Percentiles rank a stretch among this genome's conserved stretches.
Conservation (phyloP, 2,888 invertebrate genomes). For the Dicyrtomina minuta region DNA sequence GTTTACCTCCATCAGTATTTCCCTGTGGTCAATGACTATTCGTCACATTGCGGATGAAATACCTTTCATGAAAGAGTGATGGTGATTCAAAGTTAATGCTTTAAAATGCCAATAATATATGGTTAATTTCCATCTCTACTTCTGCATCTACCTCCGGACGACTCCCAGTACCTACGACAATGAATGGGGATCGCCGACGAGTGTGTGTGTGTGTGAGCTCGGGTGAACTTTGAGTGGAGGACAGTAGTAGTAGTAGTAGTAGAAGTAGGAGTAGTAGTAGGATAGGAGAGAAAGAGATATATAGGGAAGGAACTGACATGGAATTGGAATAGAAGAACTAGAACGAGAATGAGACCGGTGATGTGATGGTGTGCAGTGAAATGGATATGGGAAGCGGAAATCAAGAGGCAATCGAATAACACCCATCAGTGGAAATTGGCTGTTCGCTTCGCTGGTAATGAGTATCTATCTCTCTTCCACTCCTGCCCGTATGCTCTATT, state of each 20-base stretch:
- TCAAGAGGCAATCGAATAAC: constrained; percentile 47
- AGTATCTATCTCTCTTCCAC: constrained; percentile 29
- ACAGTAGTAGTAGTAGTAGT: too few relatives aligned
- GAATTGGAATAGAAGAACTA: too few relatives aligned
- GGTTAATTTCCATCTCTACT: background rate
- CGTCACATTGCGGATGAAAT: background rate
- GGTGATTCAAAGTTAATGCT: background rate
- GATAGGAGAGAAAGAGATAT: too few relatives aligned
- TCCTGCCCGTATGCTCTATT: background rate
- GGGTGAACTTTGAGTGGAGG: too few relatives aligned
- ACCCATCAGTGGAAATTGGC: constrained; percentile 49
- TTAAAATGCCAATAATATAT: constrained; percentile 11
- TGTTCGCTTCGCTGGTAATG: constrained; percentile 43
- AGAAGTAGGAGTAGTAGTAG: too few relatives aligned
- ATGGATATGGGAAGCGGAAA: constrained; percentile 47
- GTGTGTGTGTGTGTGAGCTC: too few relatives aligned
- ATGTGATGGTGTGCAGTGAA: constrained; percentile 30
- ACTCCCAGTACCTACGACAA: too few relatives aligned
- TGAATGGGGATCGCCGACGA: too few relatives aligned
- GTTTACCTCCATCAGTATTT: too few relatives aligned
- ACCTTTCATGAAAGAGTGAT: constrained; percentile 7
- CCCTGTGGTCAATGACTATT: too few relatives aligned
- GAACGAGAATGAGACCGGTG: background rate
- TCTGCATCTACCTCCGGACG: too few relatives aligned
- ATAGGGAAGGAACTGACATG: too few relatives aligned